phyloP scores from a whole-genome alignment of 2,113 vertebrate species.

The Odocoileus virginianus region DNA sequence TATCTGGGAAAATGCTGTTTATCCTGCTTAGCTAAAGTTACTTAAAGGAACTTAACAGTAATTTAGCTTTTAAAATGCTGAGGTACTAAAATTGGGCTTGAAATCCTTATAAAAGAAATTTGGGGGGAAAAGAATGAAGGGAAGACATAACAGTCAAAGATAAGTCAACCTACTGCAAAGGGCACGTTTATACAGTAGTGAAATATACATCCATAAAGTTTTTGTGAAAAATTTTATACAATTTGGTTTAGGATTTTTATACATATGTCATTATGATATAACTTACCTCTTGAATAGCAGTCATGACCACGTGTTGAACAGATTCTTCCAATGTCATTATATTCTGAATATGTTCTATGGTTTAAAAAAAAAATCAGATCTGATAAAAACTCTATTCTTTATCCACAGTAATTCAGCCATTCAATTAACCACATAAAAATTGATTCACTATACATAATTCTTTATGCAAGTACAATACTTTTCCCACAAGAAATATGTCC shows the following conservation, averaged over 20 bases:
- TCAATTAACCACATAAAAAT: background rate
- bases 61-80: constrained; percentile 15
- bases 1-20: background rate
- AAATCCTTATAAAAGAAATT: background rate
- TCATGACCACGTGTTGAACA: constrained; percentile 98
- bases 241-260: background rate
- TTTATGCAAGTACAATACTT: background rate
- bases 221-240: background rate
- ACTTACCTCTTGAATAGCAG: constrained; percentile 96
- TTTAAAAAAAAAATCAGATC: constrained; percentile 12
- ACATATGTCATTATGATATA: background rate
- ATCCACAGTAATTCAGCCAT: background rate
- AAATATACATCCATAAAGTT: background rate
- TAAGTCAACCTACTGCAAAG: background rate
- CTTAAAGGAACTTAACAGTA: background rate
- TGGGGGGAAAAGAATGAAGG: background rate
- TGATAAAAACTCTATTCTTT: constrained; percentile 32
- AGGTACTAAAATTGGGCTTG: background rate
- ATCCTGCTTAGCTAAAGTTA: background rate
- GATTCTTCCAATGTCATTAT: constrained; percentile 99
- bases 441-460: background rate
- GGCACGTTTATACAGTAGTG: background rate
- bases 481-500: background rate
- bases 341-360: constrained; percentile 94
- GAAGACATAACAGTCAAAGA: background rate